Percentiles rank a stretch among this genome's conserved stretches.
Conservation (phyloP, 2,888 invertebrate genomes). For the Phymatocera aterrima region DNA sequence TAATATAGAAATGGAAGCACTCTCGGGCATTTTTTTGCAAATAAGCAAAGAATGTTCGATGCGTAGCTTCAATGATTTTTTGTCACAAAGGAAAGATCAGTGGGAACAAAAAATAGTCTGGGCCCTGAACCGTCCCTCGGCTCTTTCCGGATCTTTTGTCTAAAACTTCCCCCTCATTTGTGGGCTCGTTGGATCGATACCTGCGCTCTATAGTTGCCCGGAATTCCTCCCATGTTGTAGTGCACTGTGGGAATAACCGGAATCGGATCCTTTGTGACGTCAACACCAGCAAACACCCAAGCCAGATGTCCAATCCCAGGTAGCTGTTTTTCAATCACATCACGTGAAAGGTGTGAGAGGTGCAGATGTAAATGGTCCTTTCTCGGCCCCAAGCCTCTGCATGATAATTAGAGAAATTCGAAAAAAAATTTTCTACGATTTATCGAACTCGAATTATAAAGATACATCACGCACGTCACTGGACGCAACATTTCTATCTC, state of each 20-base stretch:
- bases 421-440: background rate
- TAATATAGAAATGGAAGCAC: background rate
- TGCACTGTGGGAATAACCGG: conserved; percentile 99
- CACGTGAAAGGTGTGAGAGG: conserved; percentile 94
- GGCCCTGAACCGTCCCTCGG: background rate
- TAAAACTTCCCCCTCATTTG: conserved; percentile 1
- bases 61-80: background rate
- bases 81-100: background rate
- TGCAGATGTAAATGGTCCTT: conserved; percentile 97
- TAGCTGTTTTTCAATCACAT: conserved; percentile 87
- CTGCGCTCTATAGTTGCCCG: conserved; percentile 97
- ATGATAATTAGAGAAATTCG: background rate
- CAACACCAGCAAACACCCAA: conserved; percentile 98
- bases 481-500: background rate
- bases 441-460: background rate
- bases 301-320: conserved; percentile 99
- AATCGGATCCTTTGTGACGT: conserved; percentile 97
- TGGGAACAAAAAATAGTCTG: background rate
- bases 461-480: background rate
- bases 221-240: conserved; percentile 99
- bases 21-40: background rate
- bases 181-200: conserved; percentile 51
- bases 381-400: conserved; percentile 93
- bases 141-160: conserved; percentile 9
- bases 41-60: background rate